Percentiles rank a stretch among this genome's conserved stretches.
Evolutionary conservation across 2,797 vertebrate species (phyloP).

Genomic region (Sebastes taczanowskii): DNA sequence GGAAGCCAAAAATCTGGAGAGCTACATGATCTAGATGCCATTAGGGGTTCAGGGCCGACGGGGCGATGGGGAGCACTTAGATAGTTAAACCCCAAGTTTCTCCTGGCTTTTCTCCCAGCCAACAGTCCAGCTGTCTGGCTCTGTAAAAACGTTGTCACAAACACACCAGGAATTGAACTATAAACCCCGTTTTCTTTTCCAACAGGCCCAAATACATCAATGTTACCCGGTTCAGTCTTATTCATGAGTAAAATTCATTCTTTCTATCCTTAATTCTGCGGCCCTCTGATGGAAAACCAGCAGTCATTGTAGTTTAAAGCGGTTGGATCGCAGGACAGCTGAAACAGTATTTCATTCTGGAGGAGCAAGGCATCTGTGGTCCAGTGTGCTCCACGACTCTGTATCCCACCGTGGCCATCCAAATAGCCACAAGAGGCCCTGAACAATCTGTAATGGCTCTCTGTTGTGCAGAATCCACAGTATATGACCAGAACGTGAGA

Average conservation of each 20-base stretch:
- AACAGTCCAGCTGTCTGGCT: conserved; percentile 84
- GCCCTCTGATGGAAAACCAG: conserved; percentile 51
- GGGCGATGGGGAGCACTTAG: conserved; percentile 38
- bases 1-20: conserved; percentile 45
- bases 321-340: conserved; percentile 41
- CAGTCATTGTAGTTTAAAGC: conserved; percentile 52
- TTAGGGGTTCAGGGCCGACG: conserved; percentile 28
- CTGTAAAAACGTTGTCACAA: conserved; percentile 52
- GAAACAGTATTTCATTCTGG: conserved; percentile 55
- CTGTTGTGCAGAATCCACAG: conserved; percentile 54
- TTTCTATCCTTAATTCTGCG: conserved; percentile 29
- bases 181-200: conserved; percentile 6
- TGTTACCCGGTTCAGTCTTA: conserved; percentile 31
- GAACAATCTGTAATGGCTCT: conserved; percentile 54
- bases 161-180: conserved; percentile 49
- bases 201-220: conserved; percentile 30
- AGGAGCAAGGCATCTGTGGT: conserved; percentile 52
- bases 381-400: conserved; percentile 45
- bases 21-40: conserved; percentile 48
- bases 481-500: conserved; percentile 53
- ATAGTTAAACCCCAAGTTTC: conserved; percentile 43
- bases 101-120: conserved; percentile 63
- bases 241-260: conserved; percentile 34
- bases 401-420: conserved; percentile 48
- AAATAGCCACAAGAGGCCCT: conserved; percentile 43